Conservation (phyloP, 1,140 invertebrate species). For the Batillaria attramentaria region DNA sequence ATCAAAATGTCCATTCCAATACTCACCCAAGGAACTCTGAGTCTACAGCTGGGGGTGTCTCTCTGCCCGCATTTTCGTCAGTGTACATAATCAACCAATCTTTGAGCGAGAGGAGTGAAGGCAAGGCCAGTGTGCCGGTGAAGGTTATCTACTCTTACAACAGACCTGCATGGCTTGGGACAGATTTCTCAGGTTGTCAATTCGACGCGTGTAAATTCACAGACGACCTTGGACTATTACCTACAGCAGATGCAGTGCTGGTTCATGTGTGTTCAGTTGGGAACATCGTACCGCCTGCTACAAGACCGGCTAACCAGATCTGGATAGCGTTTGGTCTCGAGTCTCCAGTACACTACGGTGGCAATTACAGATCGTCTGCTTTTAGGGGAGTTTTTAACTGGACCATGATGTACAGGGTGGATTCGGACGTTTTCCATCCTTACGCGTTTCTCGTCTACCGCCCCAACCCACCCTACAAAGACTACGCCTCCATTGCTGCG, state of each 20-base stretch:
- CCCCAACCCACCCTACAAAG: conserved; percentile 8
- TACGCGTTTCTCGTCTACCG: conserved; percentile 81
- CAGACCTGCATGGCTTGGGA: too few species aligned
- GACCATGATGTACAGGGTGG: conserved; percentile 89
- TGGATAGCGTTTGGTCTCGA: conserved; percentile 26
- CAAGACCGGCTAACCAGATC: background rate
- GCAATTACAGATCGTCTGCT: background rate
- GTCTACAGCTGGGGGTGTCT: too few species aligned
- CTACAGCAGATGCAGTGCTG: conserved; percentile 13
- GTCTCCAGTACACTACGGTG: background rate
- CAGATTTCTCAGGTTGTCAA: too few species aligned
- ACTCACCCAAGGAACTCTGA: too few species aligned
- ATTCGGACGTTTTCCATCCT: conserved; percentile 95
- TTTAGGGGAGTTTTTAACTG: conserved; percentile 80
- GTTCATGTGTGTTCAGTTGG: background rate
- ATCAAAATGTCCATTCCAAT: too few species aligned
- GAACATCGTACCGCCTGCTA: background rate
- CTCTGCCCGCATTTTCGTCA: too few species aligned
- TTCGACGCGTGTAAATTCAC: background rate
- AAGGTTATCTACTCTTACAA: too few species aligned
- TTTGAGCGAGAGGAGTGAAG: too few species aligned
- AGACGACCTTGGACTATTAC: background rate
- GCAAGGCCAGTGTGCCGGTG: too few species aligned
- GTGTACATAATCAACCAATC: too few species aligned
- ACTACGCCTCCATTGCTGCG: conserved; percentile 32